Conservation (phyloP, 2,113 vertebrate genomes). For the Sporophila hypoxantha region DNA sequence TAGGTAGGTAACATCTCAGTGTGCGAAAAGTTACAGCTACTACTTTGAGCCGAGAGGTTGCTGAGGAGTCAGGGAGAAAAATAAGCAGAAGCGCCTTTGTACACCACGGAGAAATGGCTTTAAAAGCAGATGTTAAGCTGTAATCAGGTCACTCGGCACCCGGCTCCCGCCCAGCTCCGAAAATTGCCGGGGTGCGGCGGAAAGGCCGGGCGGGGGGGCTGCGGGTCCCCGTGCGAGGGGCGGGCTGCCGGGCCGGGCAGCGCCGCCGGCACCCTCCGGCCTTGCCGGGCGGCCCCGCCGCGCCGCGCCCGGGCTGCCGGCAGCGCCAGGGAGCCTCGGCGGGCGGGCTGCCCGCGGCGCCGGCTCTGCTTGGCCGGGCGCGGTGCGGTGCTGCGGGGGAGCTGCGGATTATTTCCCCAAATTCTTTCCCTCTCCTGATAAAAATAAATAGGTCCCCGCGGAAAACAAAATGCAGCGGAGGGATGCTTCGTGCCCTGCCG, state of each 20-base stretch:
- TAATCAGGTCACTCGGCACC: background rate
- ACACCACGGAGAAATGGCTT: background rate
- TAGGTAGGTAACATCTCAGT: background rate
- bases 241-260: background rate
- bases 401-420: background rate
- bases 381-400: background rate
- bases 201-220: background rate
- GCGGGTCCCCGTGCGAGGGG: background rate
- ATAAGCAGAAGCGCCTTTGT: constrained; percentile 1
- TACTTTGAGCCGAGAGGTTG: background rate
- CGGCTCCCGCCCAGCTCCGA: background rate
- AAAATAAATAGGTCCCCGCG: background rate
- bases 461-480: background rate
- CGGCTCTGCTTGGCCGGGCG: background rate
- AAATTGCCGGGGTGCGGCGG: background rate
- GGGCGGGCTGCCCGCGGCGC: background rate
- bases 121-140: background rate
- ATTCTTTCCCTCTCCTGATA: background rate
- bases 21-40: background rate
- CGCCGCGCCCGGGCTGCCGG: background rate
- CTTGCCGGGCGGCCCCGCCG: background rate
- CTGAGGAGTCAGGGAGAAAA: background rate
- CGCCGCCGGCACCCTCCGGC: background rate
- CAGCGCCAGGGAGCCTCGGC: background rate
- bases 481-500: background rate